Conservation (phyloP, 1,140 invertebrate species). For the Meloidogyne exigua region DNA sequence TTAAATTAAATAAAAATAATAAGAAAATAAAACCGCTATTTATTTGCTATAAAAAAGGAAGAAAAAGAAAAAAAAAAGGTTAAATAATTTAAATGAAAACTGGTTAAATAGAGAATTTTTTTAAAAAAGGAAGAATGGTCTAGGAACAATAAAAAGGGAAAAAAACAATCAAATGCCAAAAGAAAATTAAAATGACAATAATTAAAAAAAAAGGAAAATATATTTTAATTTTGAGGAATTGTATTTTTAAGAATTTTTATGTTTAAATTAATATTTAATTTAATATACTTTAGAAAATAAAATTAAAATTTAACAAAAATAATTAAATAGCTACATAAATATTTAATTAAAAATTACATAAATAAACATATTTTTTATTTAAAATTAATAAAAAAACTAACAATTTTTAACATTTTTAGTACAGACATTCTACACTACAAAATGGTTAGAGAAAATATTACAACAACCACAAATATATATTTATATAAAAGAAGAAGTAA, state of each 20-base stretch:
- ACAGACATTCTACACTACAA: not conserved
- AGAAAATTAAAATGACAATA: not conserved
- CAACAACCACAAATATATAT: not conserved
- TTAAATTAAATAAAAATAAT: not conserved
- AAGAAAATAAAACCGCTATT: not conserved
- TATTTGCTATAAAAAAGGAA: not conserved
- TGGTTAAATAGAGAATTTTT: not conserved
- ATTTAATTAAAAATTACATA: not conserved
- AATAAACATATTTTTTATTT: too few relatives aligned
- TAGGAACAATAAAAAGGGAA: not conserved
- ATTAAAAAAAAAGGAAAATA: not conserved
- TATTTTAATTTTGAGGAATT: too few relatives aligned
- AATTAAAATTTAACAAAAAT: not conserved
- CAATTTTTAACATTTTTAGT: conserved; percentile 12
- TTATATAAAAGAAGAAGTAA: not conserved
- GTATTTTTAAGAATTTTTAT: too few relatives aligned
- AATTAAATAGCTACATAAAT: too few relatives aligned
- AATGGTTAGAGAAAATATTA: not conserved
- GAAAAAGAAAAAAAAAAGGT: too few relatives aligned
- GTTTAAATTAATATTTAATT: not conserved
- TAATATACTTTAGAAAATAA: too few relatives aligned
- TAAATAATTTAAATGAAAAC: not conserved
- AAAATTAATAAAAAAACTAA: too few relatives aligned
- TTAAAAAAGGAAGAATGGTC: not conserved
- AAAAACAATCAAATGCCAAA: not conserved